Evolutionary conservation across 30 jellyfish, hydroid and myxozoan genomes (phyloP), one percentile per base, ranked within the genome.

Genomic region (Turritopsis rubra): DNA sequence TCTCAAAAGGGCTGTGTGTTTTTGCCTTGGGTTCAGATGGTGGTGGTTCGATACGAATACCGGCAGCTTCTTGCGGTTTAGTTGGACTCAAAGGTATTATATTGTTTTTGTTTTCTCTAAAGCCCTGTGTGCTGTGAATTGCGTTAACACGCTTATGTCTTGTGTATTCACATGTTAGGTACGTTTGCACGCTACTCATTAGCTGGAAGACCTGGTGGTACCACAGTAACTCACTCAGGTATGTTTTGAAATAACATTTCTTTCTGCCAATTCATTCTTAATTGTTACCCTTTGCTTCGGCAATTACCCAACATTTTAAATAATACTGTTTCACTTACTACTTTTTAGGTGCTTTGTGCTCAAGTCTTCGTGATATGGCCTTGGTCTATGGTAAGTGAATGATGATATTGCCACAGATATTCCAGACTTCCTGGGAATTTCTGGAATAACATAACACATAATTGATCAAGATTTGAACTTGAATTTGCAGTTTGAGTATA

Each of bases 21-120:
- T 53, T 92, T 82, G 93, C 98, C 21, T 71, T 92, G 65, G 98
- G 98, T 16, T 85, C 77, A 7, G 98, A 92, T 87, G 98, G 98
- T 52, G 98, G 96, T 29, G 98, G 98, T 18, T 92, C 98, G 1
- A 83, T 83, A 17, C 85, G 98, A 29, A 79, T 92, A 18, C 98
- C 98, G 19, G 90, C 98, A 7, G 87, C 93, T 24, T 80, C 88
- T n/a, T 85, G 95, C 71, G 98, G 98, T 4, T 86, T 65, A 21
- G 98, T 92, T 73, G 98, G 98, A 13, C 84, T 88, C 25, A 92
- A 88, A 88, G 96, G 98, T 92, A 29, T n/a, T 18, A 25, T 29
- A 29, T 0, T 72, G 21, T 18, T 0, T 18, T 25, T 72, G 21
- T 0, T 72, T 19, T 25, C 0, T 18, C 21, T 18, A 21, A n/a